Conservation (phyloP, 2,113 vertebrate species). For the Ammodytes dubius region DNA sequence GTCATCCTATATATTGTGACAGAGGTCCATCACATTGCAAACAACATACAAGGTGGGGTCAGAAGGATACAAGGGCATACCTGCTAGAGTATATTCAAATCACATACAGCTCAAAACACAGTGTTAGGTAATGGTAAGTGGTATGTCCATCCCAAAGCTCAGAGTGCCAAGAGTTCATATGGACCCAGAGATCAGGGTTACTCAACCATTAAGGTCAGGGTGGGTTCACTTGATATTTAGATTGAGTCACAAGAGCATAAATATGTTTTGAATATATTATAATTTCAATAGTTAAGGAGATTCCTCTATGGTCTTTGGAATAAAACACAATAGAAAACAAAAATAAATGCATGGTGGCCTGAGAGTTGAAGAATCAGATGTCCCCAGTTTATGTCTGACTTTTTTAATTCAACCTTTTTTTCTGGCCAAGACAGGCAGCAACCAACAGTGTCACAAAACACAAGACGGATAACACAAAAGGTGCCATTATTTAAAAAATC, state of each 20-base stretch:
- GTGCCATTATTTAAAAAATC: neutral
- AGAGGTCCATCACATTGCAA: conserved; percentile 50
- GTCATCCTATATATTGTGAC: conserved; percentile 74
- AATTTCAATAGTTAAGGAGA: neutral
- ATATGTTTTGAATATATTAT: neutral
- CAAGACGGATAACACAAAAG: neutral
- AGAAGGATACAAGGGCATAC: conserved; percentile 42
- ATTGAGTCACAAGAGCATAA: neutral
- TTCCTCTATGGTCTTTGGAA: neutral
- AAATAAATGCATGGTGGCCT: neutral
- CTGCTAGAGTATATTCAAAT: conserved; percentile 7
- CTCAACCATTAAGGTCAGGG: neutral
- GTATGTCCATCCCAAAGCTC: neutral
- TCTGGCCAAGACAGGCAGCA: neutral
- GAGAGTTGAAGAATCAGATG: neutral
- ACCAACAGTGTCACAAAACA: neutral
- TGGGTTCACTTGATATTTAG: neutral
- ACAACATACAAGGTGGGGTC: conserved; percentile 48
- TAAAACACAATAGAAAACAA: neutral
- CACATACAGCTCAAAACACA: neutral
- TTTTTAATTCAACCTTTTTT: neutral
- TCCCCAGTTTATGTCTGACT: neutral
- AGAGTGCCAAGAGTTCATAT: conserved; percentile 5
- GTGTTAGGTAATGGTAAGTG: conserved; percentile 6
- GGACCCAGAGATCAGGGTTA: conserved; percentile 12